phyloP scores from a whole-genome alignment of 1,140 invertebrate genomes.

The Tetramorium simillimum region DNA sequence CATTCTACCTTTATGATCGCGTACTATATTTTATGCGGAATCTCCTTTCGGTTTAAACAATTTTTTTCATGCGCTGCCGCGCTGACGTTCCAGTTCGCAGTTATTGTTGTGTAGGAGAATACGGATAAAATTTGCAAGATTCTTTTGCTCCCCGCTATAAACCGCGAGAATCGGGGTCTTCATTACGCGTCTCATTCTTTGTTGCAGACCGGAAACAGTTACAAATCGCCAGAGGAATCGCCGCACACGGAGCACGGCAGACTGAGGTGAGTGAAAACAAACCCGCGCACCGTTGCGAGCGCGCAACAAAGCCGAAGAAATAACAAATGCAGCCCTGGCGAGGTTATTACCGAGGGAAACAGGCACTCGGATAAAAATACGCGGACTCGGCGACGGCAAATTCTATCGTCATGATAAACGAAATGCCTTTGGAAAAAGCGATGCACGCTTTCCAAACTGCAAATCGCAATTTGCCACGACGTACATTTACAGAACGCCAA shows the following conservation, averaged over 20 bases:
- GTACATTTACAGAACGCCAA: background rate
- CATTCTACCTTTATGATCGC: background rate
- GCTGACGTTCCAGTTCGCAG: background rate
- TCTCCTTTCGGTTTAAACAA: slow-evolving; percentile 1
- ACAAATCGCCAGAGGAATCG: slow-evolving; percentile 80
- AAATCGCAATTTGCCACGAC: background rate
- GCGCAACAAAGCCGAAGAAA: slow-evolving; percentile 54
- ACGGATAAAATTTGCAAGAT: slow-evolving; percentile 6
- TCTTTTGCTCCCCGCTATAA: slow-evolving; percentile 1
- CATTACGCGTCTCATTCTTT: slow-evolving; percentile 63
- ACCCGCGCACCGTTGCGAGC: background rate
- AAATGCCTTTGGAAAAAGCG: slow-evolving; percentile 2
- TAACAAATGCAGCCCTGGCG: slow-evolving; percentile 34
- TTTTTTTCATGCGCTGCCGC: background rate
- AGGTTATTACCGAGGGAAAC: slow-evolving; percentile 45
- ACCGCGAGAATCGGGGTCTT: slow-evolving; percentile 28
- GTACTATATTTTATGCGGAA: background rate
- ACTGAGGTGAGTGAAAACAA: slow-evolving; percentile 79
- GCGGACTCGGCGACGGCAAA: slow-evolving; percentile 1
- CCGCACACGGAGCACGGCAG: slow-evolving; percentile 81
- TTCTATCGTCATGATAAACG: background rate
- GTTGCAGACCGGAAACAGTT: slow-evolving; percentile 82
- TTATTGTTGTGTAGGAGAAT: background rate
- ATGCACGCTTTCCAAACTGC: background rate
- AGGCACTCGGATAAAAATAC: slow-evolving; percentile 39